Evolutionary conservation across 2,797 vertebrate species (phyloP).

Genomic region (Triplophysa bombifrons): DNA sequence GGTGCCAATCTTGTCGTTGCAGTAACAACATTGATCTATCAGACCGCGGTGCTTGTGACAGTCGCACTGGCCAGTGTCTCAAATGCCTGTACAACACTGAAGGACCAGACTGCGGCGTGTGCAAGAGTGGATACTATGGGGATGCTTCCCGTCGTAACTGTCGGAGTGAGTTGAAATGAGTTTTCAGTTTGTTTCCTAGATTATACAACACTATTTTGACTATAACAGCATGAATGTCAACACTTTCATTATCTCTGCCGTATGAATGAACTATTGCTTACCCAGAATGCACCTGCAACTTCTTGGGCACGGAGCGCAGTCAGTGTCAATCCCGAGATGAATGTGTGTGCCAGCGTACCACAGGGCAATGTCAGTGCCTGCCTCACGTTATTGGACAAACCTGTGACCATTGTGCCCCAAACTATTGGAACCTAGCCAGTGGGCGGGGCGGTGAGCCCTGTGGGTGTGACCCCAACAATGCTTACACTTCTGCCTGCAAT

Average conservation of each 20-base stretch:
- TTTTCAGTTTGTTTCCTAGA: not conserved
- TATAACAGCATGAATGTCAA: not conserved
- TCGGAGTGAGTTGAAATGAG: conserved; percentile 82
- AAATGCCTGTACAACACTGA: conserved; percentile 93
- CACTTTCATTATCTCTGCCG: not conserved
- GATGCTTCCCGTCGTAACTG: conserved; percentile 89
- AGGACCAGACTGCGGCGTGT: conserved; percentile 83
- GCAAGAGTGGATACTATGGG: conserved; percentile 86
- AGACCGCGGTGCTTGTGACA: conserved; percentile 84
- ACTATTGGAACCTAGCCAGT: conserved; percentile 91
- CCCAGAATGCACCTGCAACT: conserved; percentile 91
- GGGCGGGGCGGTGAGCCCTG: conserved; percentile 87
- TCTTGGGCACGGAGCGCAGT: conserved; percentile 83
- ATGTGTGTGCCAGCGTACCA: conserved; percentile 85
- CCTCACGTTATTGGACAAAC: conserved; percentile 85
- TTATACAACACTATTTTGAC: not conserved
- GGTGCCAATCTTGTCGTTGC: conserved; percentile 89
- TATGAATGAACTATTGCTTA: conserved; percentile 13
- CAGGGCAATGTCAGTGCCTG: conserved; percentile 91
- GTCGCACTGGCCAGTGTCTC: conserved; percentile 83
- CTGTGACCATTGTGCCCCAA: conserved; percentile 90
- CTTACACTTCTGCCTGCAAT: conserved; percentile 86
- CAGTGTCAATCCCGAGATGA: conserved; percentile 83
- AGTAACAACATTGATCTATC: conserved; percentile 90
- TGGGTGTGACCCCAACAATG: conserved; percentile 84